These are phyloP conservation scores for Heliothis peltigera DNA, from an alignment of 2,888 invertebrate species.

Conservation along the genomic window DNA sequence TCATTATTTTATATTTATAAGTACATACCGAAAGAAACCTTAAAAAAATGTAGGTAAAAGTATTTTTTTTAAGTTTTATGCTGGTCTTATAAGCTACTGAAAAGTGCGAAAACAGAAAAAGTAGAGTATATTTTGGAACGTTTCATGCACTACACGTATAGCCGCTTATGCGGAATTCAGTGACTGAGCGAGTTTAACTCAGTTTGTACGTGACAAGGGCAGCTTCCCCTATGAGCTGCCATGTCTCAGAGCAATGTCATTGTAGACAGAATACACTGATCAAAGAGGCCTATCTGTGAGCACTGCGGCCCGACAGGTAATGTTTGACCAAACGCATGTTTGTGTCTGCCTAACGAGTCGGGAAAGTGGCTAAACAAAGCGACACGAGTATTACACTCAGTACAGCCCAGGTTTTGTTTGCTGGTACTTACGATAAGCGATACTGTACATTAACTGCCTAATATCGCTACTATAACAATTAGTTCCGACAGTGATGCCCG, in stretches of 20 bases:
- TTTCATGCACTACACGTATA: not conserved
- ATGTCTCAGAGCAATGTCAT: constrained; percentile 9
- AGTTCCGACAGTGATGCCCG: no score
- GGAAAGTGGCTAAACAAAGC: constrained; percentile 10
- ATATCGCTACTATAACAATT: not conserved
- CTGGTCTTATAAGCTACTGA: no score
- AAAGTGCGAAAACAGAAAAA: no score
- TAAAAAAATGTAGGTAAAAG: no score
- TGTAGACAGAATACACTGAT: constrained; percentile 36
- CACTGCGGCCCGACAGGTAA: constrained; percentile 19
- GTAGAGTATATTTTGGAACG: not conserved
- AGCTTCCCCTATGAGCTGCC: constrained; percentile 2
- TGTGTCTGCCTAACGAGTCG: constrained; percentile 8
- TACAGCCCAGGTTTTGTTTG: not conserved
- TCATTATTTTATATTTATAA: no score
- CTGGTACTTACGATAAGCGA: not conserved
- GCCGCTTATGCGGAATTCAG: constrained; percentile 3
- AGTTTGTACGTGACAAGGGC: constrained; percentile 19
- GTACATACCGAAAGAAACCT: no score
- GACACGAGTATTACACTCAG: not conserved
- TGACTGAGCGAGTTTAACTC: constrained; percentile 26
- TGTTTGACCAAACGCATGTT: constrained; percentile 18
- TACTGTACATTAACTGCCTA: not conserved
- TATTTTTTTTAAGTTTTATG: no score
- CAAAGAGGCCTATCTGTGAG: constrained; percentile 36